Evolutionary conservation across 1,140 invertebrate genomes (phyloP), one percentile per base, ranked within the genome.

Genomic region (Ceratosolen solmsi): DNA sequence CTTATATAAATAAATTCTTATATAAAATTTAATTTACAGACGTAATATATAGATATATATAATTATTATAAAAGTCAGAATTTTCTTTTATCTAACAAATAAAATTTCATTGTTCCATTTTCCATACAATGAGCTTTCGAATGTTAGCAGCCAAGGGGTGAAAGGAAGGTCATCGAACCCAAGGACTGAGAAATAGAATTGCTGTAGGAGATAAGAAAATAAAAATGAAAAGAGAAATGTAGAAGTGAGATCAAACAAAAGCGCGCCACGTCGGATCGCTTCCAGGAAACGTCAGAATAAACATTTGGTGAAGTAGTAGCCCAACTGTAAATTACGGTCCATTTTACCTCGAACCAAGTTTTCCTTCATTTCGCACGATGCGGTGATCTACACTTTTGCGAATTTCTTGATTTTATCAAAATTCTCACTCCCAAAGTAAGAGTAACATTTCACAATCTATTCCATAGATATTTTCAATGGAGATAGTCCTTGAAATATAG

Each of bases 221-320:
- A n/a, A n/a, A n/a, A n/a, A n/a, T n/a, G n/a, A n/a, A n/a, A n/a
- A n/a, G n/a, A n/a, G n/a, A n/a, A n/a, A n/a, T n/a, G n/a, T n/a
- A n/a, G n/a, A n/a, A n/a, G n/a, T n/a, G n/a, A n/a, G n/a, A n/a
- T n/a, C n/a, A n/a, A n/a, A n/a, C n/a, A n/a, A n/a, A n/a, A n/a
- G n/a, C n/a, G n/a, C n/a, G n/a, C n/a, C n/a, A n/a, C n/a, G 65
- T 1, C 20, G 36, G 65, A 80, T 80, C 49, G 56, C n/a, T n/a
- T 73, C 68, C 51, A 80, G 78, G 54, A 80, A 71, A 73, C 58
- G 79, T 36, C 79, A 63, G 54, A 80, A 80, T 70, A 80, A 80
- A 80, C 54, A 80, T 56, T 79, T 27, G 54, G 70, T 13, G 5
- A 46, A 51, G 63, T 41, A 51, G 51, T 36, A 51, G 27, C 30